phyloP scores from a whole-genome alignment of 2,797 vertebrate species.

The Phataginus tetradactyla region DNA sequence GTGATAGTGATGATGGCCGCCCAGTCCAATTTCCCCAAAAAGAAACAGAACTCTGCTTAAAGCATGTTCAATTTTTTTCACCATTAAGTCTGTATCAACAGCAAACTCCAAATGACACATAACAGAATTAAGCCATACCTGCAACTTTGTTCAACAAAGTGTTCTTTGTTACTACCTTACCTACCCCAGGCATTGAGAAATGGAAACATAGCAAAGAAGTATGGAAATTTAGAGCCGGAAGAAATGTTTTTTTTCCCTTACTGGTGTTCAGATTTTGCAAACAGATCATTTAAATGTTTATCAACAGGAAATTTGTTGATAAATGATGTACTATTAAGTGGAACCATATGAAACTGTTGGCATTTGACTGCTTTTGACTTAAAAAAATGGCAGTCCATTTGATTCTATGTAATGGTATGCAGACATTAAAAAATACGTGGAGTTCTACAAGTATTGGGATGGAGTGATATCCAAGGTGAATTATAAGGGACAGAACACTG shows the following conservation, averaged over 20 bases:
- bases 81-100: not conserved
- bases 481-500: not conserved
- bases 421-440: not conserved
- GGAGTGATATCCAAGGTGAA: not conserved
- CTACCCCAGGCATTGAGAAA: not conserved
- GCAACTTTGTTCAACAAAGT: not conserved
- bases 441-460: not conserved
- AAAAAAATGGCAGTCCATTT: not conserved
- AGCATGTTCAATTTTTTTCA: not conserved
- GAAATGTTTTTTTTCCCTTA: not conserved
- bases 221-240: not conserved
- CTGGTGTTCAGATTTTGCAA: slow-evolving; percentile 21
- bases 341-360: not conserved
- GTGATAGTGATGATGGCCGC: not conserved
- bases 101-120: not conserved
- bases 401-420: not conserved
- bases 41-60: not conserved
- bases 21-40: not conserved
- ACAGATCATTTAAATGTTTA: not conserved
- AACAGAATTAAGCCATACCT: not conserved
- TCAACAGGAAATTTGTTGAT: not conserved
- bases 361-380: not conserved
- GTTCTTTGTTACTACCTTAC: not conserved
- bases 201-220: not conserved
- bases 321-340: not conserved